Conservation (phyloP, 2,888 invertebrate genomes). For the Gandaritis pyraliata region DNA sequence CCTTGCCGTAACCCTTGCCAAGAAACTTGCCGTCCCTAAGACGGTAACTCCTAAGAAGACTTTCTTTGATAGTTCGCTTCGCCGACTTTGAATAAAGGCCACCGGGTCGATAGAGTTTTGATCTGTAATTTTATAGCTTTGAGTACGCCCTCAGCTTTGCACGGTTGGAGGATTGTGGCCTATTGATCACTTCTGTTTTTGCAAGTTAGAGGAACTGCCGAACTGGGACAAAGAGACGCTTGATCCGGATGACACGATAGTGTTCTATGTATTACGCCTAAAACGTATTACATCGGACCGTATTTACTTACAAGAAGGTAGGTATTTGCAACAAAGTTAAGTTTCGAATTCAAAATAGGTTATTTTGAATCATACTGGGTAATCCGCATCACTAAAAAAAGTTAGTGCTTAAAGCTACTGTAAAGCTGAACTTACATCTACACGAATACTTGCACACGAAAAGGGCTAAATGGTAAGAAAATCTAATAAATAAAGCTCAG, state of each 20-base stretch:
- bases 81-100: constrained; percentile 79
- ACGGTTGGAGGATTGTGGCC: constrained; percentile 70
- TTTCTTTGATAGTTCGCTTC: constrained; percentile 84
- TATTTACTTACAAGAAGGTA: too few relatives aligned
- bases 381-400: too few relatives aligned
- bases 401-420: too few relatives aligned
- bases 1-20: constrained; percentile 76
- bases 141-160: constrained; percentile 71
- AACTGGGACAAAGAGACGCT: constrained; percentile 48
- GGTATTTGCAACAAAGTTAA: too few relatives aligned
- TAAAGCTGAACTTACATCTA: neutral
- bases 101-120: constrained; percentile 81
- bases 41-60: constrained; percentile 81
- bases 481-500: constrained; percentile 74
- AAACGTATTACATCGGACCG: neutral
- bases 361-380: too few relatives aligned
- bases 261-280: neutral
- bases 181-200: constrained; percentile 75
- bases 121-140: constrained; percentile 84
- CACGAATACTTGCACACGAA: constrained; percentile 24
- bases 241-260: constrained; percentile 19
- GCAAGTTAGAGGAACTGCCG: constrained; percentile 47
- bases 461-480: constrained; percentile 52
- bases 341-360: too few relatives aligned
- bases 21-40: constrained; percentile 81